phyloP scores from a whole-genome alignment of 92 coral and sea anemone genomes.

The Epizoanthus stellaris region DNA sequence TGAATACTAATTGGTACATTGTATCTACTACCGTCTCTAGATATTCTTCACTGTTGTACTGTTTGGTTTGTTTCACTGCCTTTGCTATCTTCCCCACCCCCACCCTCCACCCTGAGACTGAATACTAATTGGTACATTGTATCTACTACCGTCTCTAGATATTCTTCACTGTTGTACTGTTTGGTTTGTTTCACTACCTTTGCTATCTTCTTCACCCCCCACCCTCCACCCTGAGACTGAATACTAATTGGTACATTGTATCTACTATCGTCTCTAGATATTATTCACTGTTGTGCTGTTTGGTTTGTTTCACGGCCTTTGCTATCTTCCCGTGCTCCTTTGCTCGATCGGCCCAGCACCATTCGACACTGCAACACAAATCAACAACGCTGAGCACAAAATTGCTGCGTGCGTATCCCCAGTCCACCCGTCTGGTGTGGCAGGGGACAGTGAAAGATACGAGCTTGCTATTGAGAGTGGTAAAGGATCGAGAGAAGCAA shows the following conservation, averaged over 20 bases:
- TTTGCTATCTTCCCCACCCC: slow-evolving; percentile 54
- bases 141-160: slow-evolving; percentile 51
- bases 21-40: slow-evolving; percentile 33
- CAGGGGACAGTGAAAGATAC: slow-evolving; percentile 59
- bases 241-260: too few species aligned
- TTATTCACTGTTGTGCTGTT: slow-evolving; percentile 91
- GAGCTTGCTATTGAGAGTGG: slow-evolving; percentile 60
- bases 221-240: too few species aligned
- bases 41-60: slow-evolving; percentile 89
- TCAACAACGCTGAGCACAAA: neutral
- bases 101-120: too few species aligned
- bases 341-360: slow-evolving; percentile 90
- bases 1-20: too few species aligned
- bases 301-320: slow-evolving; percentile 92
- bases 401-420: slow-evolving; percentile 47
- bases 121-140: too few species aligned
- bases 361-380: slow-evolving; percentile 73
- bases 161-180: slow-evolving; percentile 88
- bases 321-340: slow-evolving; percentile 88
- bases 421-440: slow-evolving; percentile 59
- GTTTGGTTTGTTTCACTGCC: neutral
- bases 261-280: slow-evolving; percentile 50
- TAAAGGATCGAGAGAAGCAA: neutral
- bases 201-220: slow-evolving; percentile 55
- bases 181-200: too few species aligned